Base-by-base conservation (phyloP, 2,888 invertebrate species). In the Drosophila macrospina region DNA sequence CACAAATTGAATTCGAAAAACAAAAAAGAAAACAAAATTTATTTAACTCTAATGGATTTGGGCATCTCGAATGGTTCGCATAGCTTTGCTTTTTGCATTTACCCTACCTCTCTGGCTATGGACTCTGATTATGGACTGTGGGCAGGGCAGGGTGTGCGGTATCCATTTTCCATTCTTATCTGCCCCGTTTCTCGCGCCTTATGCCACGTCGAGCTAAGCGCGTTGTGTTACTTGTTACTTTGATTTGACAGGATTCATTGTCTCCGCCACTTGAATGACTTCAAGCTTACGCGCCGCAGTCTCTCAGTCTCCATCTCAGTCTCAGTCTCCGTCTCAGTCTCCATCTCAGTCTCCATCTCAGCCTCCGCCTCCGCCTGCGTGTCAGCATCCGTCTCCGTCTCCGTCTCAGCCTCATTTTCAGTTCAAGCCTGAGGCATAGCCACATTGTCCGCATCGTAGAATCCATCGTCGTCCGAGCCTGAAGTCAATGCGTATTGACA, bases 401-500 rank as follows among this genome's bases (percentile, higher is more conserved):
- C 42, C n/a, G 34, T 26, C 44, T 32, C 42, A 20, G 50, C 26
- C 48, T 30, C 44, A 13, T 24, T 50, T 36, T 47, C 47, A 30
- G 50, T 57, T 47, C 48, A 34, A 26, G 57, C 36, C 50, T 54
- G 59, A 28, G 59, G 56, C 62, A 63, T 39, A 44, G 67, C 15
- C 61, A 45, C 54, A 71, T 67, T 65, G 79, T 78, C 44, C 74
- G 47, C 59, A 34, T 64, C 60, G 62, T 47, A 64, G 66, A 63
- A 62, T 60, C 37, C 52, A 67, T 62, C 52, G 37, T 44, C 48
- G 62, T 41, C 52, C 28, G 57, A 36, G 60, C 28, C 70, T 79
- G 78, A 87, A 80, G 88, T 77, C 85, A 77, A 90, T 90, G 80
- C 79, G 80, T 84, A 86, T 89, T 91, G 90, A 90, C 90, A 89